Evolutionary conservation across 2,888 invertebrate genomes (phyloP), one percentile per base, ranked within the genome.

Genomic region (Spilarctia lutea): DNA sequence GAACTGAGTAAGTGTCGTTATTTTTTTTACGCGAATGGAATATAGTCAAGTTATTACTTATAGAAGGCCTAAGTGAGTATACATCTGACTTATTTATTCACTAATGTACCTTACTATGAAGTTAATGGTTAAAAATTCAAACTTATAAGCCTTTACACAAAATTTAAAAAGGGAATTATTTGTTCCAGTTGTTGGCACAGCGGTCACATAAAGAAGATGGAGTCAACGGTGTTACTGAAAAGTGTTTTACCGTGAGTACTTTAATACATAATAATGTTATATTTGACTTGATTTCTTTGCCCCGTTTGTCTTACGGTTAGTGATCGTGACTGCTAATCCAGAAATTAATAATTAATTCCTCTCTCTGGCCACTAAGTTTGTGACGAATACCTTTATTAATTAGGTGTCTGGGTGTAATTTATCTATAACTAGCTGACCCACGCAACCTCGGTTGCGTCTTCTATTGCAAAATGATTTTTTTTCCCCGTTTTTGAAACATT

Each of bases 151-250:
- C 52, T 52, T 33, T 33, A 52, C 6, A 35, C 33, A 3, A 6
- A 10, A 39, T 18, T 45, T 27, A 3, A 39, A 11, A 39, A 42
- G 4, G 20, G 3, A 42, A 27, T 8, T 39, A 42, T 42, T 71
- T 71, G 84, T 95, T 95, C 16, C 95, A 98, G 97, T 96, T 97
- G 84, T 93, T 98, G 77, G 96, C 96, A 11, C 97, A 97, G 85
- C 96, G 97, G 81, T 96, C 97, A 52, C 96, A 97, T 75, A 97
- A 97, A 79, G 97, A 97, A 89, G 97, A 97, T 90, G 97, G 97
- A 52, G 93, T 97, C 77, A 97, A 97, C 85, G 98, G 98, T 63
- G 97, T 98, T 87, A 97, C 97, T 3, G 94, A 96, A 76, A 96
- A 96, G 71, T 96, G 97, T n/a, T 97, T 97, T 84, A 94, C 94